Base-by-base conservation (phyloP, 2,888 invertebrate genomes). In the Emesis furor region DNA sequence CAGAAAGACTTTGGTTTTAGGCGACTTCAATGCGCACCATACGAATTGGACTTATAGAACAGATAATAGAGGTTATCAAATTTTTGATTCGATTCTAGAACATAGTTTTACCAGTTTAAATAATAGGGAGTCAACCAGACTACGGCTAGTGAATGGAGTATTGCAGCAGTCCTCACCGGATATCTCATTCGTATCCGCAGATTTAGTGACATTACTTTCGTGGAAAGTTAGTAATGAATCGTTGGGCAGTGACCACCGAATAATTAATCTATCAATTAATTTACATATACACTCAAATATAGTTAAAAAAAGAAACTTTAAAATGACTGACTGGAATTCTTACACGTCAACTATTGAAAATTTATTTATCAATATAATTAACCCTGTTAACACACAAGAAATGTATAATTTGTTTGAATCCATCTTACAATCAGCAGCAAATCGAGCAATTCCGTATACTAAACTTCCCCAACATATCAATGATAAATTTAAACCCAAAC, bases 1-100 rank as follows among this genome's bases (percentile, higher is more conserved):
- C 0, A 55, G 32, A 1, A 90, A 88, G 65, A 73, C 86, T 6
- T n/a, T 89, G 4, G 73, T 91, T 12, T 24, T 85, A 6, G 90
- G 90, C 0, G 90, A 90, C 62, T 87, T 90, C 39, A 90, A 91
- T 75, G 90, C 78, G 0, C 91, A 91, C 42, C 91, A 91, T 65
- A 32, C 32, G 6, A 65, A 65, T 32, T 65, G 65, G 65, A 24
- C 37, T 7, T 74, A n/a, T 51, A 90, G 85, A 78, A 85, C 71
- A 12, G 89, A 90, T 67, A 0, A 0, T 0, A 86, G 90, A 78
- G 91, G 90, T 8, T 42, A 0, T 0, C 79, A 86, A 39, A 77
- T 91, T 10, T 87, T 77, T 65, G 87, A 91, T 17, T 42, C 88
- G 0, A 4, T 82, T 0, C 14, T 81, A 1, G 87, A 89, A 10